phyloP scores from a whole-genome alignment of 2,113 vertebrate species.

The Orientallactaga bullata region DNA sequence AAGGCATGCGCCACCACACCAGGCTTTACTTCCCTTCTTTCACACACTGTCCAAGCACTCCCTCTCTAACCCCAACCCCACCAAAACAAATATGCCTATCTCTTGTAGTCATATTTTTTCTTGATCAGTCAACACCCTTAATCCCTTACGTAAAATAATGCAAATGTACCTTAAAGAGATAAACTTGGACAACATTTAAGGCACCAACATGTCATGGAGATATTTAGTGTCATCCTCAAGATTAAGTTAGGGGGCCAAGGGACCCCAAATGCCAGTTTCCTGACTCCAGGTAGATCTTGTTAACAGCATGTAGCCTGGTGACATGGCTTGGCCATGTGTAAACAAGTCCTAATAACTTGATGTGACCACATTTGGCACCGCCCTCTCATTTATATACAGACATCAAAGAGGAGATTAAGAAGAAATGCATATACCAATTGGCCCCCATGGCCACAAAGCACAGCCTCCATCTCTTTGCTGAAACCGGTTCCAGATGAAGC shows the following conservation, averaged over 20 bases:
- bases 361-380: not conserved
- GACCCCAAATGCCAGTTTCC: not conserved
- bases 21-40: too few relatives aligned
- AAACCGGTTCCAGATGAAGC: not conserved
- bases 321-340: not conserved
- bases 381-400: not conserved
- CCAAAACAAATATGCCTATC: not conserved
- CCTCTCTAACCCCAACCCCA: not conserved
- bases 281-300: not conserved
- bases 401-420: not conserved
- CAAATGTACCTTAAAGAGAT: not conserved
- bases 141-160: not conserved
- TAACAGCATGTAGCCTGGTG: not conserved
- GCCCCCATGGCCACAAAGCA: not conserved
- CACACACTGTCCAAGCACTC: not conserved
- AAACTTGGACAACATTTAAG: not conserved
- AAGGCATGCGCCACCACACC: too few relatives aligned
- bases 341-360: not conserved
- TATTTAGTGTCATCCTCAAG: not conserved
- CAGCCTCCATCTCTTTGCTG: not conserved
- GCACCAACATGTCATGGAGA: not conserved
- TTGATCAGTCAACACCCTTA: not conserved
- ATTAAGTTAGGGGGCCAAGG: not conserved
- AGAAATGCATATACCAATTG: not conserved
- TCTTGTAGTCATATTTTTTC: not conserved